Percentiles rank a stretch among this genome's conserved stretches.
These are phyloP conservation scores for Nesospiza acunhae DNA, from an alignment of 2,113 vertebrate genomes.

Conservation along the genomic window DNA sequence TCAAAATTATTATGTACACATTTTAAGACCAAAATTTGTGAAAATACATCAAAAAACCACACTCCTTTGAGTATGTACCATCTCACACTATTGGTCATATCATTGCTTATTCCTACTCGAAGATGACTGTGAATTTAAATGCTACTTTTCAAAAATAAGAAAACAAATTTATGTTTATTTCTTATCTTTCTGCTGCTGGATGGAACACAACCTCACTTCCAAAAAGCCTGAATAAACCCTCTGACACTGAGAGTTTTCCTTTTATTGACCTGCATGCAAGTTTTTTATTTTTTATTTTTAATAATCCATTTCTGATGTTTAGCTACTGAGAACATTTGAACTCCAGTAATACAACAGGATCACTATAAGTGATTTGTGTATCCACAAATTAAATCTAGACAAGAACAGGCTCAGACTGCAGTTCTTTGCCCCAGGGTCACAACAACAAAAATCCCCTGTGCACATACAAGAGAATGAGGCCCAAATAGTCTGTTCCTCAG, in stretches of 20 bases:
- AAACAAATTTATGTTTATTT: neutral
- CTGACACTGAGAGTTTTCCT: neutral
- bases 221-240: neutral
- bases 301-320: neutral
- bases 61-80: neutral
- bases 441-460: neutral
- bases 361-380: neutral
- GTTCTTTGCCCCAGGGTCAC: neutral
- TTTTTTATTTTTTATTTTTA: neutral
- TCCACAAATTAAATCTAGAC: neutral
- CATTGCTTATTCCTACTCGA: neutral
- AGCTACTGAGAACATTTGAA: neutral
- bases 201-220: neutral
- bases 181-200: neutral
- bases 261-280: neutral
- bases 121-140: neutral
- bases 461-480: neutral
- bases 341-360: neutral
- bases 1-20: neutral
- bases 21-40: neutral
- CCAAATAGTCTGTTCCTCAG: neutral
- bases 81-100: neutral
- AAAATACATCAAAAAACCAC: neutral
- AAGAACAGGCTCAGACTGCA: neutral
- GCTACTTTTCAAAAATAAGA: neutral